Evolutionary conservation across 2,113 vertebrate species (phyloP).

Genomic region (Grammomys surdaster): DNA sequence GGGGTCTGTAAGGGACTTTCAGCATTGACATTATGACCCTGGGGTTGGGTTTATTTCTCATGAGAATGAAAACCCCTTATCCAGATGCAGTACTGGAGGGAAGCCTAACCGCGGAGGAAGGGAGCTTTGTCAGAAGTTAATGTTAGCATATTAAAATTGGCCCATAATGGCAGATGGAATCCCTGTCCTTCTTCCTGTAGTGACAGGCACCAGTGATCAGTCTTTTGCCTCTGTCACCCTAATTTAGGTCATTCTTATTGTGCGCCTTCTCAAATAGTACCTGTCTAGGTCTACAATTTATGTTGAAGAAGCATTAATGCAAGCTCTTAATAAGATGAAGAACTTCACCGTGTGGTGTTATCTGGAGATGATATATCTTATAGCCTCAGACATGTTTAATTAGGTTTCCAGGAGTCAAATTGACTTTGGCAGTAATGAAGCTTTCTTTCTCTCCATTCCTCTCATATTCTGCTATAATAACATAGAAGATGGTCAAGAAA

Average conservation of each 20-base stretch:
- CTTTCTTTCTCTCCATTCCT: conserved; percentile 74
- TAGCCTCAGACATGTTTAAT: conserved; percentile 91
- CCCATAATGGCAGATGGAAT: conserved; percentile 88
- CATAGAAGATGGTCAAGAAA: conserved; percentile 80
- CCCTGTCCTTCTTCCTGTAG: conserved; percentile 86
- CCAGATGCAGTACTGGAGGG: conserved; percentile 63
- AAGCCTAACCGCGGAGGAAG: conserved; percentile 20
- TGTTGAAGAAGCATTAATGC: conserved; percentile 90
- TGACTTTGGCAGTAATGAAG: conserved; percentile 84
- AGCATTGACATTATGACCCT: background rate
- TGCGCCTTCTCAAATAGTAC: conserved; percentile 88
- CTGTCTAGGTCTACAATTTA: conserved; percentile 90
- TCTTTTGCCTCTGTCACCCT: conserved; percentile 89
- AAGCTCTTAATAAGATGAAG: conserved; percentile 93
- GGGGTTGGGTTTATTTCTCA: background rate
- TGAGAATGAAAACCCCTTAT: conserved; percentile 38
- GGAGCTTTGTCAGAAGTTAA: conserved; percentile 83
- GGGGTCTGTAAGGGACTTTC: background rate
- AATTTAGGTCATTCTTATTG: conserved; percentile 90
- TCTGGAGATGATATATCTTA: conserved; percentile 91
- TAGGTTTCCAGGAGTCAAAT: conserved; percentile 89
- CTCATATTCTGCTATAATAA: conserved; percentile 78
- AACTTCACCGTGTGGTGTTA: conserved; percentile 90
- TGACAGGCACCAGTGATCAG: conserved; percentile 87
- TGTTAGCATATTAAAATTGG: conserved; percentile 82